Conservation (phyloP, 2,113 vertebrate genomes). For the Lanius collurio region DNA sequence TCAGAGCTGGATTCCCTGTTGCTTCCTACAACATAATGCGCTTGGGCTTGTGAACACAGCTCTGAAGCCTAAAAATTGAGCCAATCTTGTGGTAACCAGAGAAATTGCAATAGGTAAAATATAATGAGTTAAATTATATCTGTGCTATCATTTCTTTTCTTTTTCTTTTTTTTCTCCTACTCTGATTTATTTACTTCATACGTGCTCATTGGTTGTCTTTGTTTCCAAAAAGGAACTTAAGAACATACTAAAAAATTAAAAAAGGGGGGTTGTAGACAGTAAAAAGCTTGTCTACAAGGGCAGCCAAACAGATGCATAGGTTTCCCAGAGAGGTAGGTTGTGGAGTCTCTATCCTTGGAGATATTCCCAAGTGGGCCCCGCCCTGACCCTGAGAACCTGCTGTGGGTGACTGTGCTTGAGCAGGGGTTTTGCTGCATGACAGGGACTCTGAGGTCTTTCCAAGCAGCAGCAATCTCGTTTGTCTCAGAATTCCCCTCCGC, state of each 20-base stretch:
- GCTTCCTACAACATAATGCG: neutral
- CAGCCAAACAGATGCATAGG: neutral
- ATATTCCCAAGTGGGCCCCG: neutral
- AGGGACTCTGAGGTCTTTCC: neutral
- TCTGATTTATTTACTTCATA: neutral
- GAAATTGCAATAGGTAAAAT: neutral
- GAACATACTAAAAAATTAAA: neutral
- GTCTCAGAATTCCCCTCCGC: neutral
- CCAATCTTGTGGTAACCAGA: neutral
- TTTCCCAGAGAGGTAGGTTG: neutral
- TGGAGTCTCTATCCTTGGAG: neutral
- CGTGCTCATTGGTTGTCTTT: accelerated
- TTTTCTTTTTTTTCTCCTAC: neutral
- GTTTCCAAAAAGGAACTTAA: neutral
- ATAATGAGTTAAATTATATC: neutral
- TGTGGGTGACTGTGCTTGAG: neutral
- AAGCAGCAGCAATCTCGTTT: accelerated
- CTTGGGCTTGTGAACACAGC: neutral
- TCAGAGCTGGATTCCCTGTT: neutral
- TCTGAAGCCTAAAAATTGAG: neutral
- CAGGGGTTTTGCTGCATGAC: accelerated
- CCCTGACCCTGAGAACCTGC: neutral
- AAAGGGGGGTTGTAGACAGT: accelerated
- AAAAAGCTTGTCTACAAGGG: neutral
- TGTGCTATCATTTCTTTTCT: neutral